These are phyloP conservation scores for Nebria salina DNA, from an alignment of 2,888 invertebrate genomes.

Conservation along the genomic window DNA sequence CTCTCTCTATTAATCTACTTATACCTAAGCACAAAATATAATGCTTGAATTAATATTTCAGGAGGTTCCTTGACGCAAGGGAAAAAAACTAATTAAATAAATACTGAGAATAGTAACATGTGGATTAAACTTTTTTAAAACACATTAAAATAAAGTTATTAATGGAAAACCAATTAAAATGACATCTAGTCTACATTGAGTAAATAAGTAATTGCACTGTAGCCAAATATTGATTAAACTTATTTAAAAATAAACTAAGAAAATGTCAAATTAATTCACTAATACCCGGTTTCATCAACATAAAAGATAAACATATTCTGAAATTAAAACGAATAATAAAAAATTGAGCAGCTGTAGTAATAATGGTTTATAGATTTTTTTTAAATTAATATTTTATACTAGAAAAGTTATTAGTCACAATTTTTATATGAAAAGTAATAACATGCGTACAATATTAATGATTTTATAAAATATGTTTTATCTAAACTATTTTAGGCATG, in stretches of 20 bases:
- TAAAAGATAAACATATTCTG: not conserved
- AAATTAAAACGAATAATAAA: not conserved
- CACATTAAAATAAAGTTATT: constrained; percentile 1
- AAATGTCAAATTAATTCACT: not conserved
- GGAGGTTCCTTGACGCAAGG: not conserved
- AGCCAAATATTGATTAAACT: not conserved
- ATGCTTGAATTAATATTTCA: not conserved
- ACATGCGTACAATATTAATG: no score
- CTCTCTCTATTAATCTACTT: not conserved
- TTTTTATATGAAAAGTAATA: no score
- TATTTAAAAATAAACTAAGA: not conserved
- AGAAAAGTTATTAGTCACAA: no score
- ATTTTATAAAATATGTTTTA: no score
- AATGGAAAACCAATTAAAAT: not conserved
- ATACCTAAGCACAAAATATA: not conserved
- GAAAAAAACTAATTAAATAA: not conserved
- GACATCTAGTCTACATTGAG: not conserved
- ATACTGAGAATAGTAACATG: not conserved
- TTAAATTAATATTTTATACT: no score
- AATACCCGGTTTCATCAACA: not conserved
- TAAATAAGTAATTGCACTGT: not conserved
- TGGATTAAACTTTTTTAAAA: not conserved
- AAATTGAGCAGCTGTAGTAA: not conserved
- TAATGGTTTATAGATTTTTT: no score
- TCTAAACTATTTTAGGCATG: no score